phyloP scores from a whole-genome alignment of 1,140 invertebrate genomes.

The Leptinotarsa lineolata region DNA sequence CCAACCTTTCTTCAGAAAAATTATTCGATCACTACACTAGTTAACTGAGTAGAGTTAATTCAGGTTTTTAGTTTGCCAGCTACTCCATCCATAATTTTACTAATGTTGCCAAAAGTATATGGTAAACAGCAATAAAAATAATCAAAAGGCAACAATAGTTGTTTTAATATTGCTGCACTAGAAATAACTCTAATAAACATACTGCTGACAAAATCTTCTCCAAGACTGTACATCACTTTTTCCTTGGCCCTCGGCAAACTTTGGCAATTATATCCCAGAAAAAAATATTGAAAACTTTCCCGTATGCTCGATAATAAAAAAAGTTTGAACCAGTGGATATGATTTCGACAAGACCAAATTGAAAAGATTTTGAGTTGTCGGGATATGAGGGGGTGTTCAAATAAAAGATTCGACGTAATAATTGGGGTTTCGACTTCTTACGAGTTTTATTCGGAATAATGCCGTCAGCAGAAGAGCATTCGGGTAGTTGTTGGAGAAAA shows the following conservation, averaged over 20 bases:
- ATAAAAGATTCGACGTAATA: slow-evolving; percentile 9
- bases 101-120: too few species aligned
- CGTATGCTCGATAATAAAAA: slow-evolving; percentile 10
- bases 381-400: background rate
- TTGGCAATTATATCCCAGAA: slow-evolving; percentile 9
- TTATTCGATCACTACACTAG: too few species aligned
- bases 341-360: slow-evolving; percentile 25
- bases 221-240: background rate
- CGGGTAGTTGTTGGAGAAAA: too few species aligned
- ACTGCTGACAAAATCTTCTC: background rate
- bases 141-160: too few species aligned
- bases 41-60: too few species aligned
- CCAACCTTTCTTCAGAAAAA: too few species aligned
- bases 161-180: too few species aligned
- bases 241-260: background rate
- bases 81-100: too few species aligned
- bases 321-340: slow-evolving; percentile 17
- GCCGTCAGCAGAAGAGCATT: too few species aligned
- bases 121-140: too few species aligned
- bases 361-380: slow-evolving; percentile 26
- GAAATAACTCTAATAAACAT: too few species aligned
- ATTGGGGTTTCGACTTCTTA: slow-evolving; percentile 15
- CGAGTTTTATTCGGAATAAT: background rate
- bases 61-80: too few species aligned
- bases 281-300: slow-evolving; percentile 20